These are phyloP conservation scores for Pterocles burchelli DNA, from an alignment of 2,113 vertebrate species.

Conservation along the genomic window DNA sequence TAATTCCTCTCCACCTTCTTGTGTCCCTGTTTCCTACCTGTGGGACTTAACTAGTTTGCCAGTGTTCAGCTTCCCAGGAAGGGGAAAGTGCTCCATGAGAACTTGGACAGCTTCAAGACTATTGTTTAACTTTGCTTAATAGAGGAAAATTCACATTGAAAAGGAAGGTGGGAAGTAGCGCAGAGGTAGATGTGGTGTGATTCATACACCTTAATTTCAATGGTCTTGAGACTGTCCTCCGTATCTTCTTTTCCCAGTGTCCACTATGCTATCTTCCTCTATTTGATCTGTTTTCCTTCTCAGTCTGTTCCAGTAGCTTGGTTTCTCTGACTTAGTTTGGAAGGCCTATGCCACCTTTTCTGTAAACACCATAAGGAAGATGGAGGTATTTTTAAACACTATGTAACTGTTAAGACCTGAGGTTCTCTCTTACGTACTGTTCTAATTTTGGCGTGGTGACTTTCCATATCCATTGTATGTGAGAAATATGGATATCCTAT, in stretches of 20 bases:
- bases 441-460: not conserved
- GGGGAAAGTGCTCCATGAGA: not conserved
- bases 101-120: not conserved
- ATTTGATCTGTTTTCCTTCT: not conserved
- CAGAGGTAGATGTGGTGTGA: not conserved
- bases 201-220: not conserved
- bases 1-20: not conserved
- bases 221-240: not conserved
- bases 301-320: not conserved
- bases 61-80: not conserved
- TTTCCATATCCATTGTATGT: accelerated
- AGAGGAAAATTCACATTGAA: not conserved
- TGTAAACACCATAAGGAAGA: not conserved
- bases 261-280: not conserved
- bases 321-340: not conserved
- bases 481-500: not conserved
- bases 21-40: not conserved
- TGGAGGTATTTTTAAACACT: not conserved
- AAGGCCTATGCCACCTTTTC: not conserved
- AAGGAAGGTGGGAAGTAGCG: not conserved
- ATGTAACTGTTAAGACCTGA: not conserved
- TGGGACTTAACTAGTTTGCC: not conserved
- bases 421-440: not conserved
- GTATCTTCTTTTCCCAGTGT: not conserved
- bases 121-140: not conserved